Evolutionary conservation across 1,140 invertebrate species (phyloP).

Genomic region (Galleria mellonella): DNA sequence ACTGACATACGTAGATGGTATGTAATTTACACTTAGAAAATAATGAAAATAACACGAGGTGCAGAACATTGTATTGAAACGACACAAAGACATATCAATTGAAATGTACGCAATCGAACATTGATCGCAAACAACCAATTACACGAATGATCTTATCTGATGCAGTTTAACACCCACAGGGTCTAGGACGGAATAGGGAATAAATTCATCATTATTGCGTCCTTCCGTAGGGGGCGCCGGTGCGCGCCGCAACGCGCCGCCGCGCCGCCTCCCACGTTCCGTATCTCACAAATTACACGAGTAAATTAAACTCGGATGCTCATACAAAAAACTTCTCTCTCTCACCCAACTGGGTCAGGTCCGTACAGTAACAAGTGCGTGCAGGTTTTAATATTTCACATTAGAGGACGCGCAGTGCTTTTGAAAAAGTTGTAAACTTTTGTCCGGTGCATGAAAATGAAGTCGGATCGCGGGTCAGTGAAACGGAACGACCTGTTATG

Average conservation of each 20-base stretch:
- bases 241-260: not conserved
- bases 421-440: conserved; percentile 6
- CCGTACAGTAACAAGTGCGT: not conserved
- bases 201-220: conserved; percentile 6
- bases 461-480: conserved; percentile 6
- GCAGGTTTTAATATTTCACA: conserved; percentile 7
- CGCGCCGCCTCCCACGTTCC: conserved; percentile 9
- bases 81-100: too few species aligned
- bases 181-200: not conserved
- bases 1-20: too few species aligned
- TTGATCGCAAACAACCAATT: not conserved
- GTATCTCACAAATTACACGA: conserved; percentile 6
- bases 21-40: too few species aligned
- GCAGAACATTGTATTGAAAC: too few species aligned
- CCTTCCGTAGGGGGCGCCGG: conserved; percentile 4
- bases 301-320: conserved; percentile 7
- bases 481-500: conserved; percentile 4
- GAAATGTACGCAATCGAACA: too few species aligned
- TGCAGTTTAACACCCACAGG: conserved; percentile 1
- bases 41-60: too few species aligned
- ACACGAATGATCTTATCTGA: conserved; percentile 5
- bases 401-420: conserved; percentile 3
- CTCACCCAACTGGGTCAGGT: conserved; percentile 5
- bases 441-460: conserved; percentile 4
- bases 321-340: conserved; percentile 1